These are phyloP conservation scores for Phrynocephalus versicolor DNA, from an alignment of 2,113 vertebrate species.

Conservation along the genomic window DNA sequence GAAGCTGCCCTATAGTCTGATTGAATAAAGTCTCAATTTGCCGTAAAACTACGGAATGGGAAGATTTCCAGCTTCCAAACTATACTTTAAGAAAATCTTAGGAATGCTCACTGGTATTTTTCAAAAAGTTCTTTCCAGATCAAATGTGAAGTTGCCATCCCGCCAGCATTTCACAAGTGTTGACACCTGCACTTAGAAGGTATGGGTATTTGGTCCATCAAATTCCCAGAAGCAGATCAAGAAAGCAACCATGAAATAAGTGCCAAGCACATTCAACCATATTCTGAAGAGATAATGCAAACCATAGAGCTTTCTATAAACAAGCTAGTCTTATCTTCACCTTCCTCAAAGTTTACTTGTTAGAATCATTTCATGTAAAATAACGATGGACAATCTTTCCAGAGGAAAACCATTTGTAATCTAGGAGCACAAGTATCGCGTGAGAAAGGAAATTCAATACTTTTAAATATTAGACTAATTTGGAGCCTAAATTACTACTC, in stretches of 20 bases:
- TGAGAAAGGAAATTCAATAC: background rate
- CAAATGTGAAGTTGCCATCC: background rate
- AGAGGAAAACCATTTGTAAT: background rate
- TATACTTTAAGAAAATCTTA: background rate
- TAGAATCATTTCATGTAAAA: background rate
- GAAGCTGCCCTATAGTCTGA: background rate
- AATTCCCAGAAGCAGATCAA: background rate
- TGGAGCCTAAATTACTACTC: background rate
- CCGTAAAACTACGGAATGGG: background rate
- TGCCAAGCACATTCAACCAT: background rate
- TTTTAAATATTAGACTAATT: background rate
- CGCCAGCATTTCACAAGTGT: background rate
- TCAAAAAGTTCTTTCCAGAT: background rate
- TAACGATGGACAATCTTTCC: background rate
- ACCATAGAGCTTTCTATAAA: background rate
- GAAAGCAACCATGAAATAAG: background rate
- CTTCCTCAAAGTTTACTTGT: background rate
- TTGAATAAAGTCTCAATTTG: background rate
- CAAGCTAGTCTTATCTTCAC: background rate
- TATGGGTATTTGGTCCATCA: background rate
- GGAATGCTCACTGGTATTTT: background rate
- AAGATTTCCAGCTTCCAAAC: background rate
- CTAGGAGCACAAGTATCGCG: background rate
- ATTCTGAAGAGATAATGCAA: background rate
- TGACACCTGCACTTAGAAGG: background rate